phyloP scores from a whole-genome alignment of 2,797 vertebrate species.

The Macropus fuliginosus region DNA sequence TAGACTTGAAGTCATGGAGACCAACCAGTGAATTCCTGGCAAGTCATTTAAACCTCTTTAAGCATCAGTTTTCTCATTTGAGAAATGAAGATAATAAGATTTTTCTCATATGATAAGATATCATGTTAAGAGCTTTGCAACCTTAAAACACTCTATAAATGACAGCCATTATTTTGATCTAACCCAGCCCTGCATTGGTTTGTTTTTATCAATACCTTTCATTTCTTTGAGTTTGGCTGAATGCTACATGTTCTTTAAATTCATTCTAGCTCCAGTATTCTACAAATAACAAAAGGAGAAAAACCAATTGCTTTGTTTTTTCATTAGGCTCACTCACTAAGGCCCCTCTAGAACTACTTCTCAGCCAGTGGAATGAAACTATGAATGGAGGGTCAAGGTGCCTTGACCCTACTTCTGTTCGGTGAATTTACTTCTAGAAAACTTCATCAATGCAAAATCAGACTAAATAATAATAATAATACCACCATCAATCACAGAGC shows the following conservation, averaged over 20 bases:
- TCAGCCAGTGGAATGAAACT: not conserved
- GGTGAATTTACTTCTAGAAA: conserved; percentile 34
- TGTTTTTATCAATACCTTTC: not conserved
- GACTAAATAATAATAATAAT: conserved; percentile 52
- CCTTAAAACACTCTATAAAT: not conserved
- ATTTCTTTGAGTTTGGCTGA: not conserved
- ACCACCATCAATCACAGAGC: conserved; percentile 2
- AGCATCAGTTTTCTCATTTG: not conserved
- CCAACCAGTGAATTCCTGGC: not conserved
- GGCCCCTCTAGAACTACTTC: not conserved
- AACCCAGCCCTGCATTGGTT: not conserved
- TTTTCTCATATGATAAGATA: not conserved
- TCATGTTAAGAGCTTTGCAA: not conserved
- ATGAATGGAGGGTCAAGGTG: conserved; percentile 6
- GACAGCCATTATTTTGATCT: not conserved
- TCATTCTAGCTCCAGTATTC: not conserved
- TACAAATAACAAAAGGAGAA: not conserved
- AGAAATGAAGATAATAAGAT: not conserved
- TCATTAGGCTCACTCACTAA: not conserved
- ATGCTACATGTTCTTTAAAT: not conserved
- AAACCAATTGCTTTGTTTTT: not conserved
- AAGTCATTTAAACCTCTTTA: not conserved
- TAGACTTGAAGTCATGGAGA: not conserved
- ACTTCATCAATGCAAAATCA: conserved; percentile 53
- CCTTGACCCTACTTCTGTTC: conserved; percentile 12